phyloP scores from a whole-genome alignment of 2,888 invertebrate species.

The Protophormia terraenovae region DNA sequence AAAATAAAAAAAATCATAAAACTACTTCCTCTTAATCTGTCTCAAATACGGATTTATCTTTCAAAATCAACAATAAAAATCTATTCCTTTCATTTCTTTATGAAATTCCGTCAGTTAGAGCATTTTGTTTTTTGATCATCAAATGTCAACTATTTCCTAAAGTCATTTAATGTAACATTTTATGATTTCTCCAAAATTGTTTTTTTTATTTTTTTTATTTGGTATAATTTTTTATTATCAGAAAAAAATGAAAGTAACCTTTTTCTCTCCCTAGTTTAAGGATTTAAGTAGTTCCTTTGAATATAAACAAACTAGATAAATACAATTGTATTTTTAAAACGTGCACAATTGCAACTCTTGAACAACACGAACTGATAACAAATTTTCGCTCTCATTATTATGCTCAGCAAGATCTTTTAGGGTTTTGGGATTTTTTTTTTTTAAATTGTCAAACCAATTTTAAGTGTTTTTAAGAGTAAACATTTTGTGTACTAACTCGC shows the following conservation, averaged over 20 bases:
- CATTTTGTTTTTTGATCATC: neutral
- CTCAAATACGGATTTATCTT: neutral
- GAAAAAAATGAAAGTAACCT: neutral
- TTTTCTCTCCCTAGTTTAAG: neutral
- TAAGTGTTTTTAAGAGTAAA: neutral
- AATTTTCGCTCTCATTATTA: neutral
- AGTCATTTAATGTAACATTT: slow-evolving; percentile 33
- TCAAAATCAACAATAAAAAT: neutral
- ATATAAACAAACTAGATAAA: slow-evolving; percentile 9
- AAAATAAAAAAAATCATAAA: too few relatives aligned
- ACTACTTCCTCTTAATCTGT: neutral
- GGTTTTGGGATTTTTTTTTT: neutral
- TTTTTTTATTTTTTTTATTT: neutral
- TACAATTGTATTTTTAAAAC: neutral
- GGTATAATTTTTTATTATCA: too few relatives aligned
- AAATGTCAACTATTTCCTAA: slow-evolving; percentile 33
- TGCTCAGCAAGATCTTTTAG: neutral
- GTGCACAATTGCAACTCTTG: neutral
- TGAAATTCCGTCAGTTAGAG: neutral
- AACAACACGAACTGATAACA: neutral
- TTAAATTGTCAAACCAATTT: neutral
- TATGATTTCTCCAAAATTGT: slow-evolving; percentile 16
- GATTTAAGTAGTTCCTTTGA: slow-evolving; percentile 30
- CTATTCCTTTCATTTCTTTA: neutral
- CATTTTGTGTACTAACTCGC: too few relatives aligned